phyloP scores from a whole-genome alignment of 2,113 vertebrate species.

The Hippoglossus stenolepis region DNA sequence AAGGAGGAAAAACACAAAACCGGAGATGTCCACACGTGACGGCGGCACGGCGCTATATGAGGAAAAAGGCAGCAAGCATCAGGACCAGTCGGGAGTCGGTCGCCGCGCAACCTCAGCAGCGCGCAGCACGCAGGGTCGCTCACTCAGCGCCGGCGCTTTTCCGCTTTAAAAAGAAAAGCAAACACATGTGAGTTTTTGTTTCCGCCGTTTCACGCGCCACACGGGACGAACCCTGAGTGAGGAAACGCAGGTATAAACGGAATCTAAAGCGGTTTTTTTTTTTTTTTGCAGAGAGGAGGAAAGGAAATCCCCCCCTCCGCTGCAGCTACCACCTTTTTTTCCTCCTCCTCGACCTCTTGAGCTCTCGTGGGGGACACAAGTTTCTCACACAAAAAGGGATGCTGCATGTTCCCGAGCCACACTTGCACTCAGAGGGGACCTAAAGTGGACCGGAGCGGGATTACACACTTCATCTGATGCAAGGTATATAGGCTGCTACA shows the following conservation, averaged over 20 bases:
- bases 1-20: conserved; percentile 62
- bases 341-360: conserved; percentile 61
- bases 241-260: conserved; percentile 72
- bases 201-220: neutral
- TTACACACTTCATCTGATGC: conserved; percentile 60
- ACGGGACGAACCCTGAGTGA: conserved; percentile 41
- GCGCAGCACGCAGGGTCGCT: conserved; percentile 60
- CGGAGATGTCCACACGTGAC: conserved; percentile 83
- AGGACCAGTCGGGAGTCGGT: conserved; percentile 80
- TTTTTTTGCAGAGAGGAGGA: conserved; percentile 28
- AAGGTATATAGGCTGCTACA: conserved; percentile 58
- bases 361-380: conserved; percentile 70
- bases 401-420: conserved; percentile 77
- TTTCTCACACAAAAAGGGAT: conserved; percentile 78
- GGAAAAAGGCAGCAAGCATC: conserved; percentile 81
- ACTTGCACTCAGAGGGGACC: conserved; percentile 82
- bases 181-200: conserved; percentile 62
- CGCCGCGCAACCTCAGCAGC: conserved; percentile 67
- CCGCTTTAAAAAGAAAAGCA: conserved; percentile 32
- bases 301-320: conserved; percentile 36
- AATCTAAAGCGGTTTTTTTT: conserved; percentile 43
- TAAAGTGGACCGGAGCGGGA: conserved; percentile 70
- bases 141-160: conserved; percentile 52
- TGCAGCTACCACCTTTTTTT: conserved; percentile 49
- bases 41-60: conserved; percentile 79